Base-by-base conservation (phyloP, 2,888 invertebrate species). In the Lissonota sp. region DNA sequence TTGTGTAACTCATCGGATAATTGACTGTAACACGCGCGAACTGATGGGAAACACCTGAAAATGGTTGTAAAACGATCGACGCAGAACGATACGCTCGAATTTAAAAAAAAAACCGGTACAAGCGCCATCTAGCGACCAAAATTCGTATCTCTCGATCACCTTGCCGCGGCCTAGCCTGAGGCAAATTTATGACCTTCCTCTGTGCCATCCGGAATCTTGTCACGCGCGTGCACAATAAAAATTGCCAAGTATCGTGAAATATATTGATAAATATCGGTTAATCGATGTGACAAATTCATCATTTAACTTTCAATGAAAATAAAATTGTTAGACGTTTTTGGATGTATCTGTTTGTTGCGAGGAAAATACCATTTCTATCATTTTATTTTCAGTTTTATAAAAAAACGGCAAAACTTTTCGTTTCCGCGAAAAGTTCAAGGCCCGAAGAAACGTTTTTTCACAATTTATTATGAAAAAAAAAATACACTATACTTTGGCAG, bases 91-190 rank as follows among this genome's bases (percentile, higher is more conserved):
- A 53, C 62, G 49, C 46, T 53, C 46, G 57, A 44, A 39, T n/a
- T 12, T n/a, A n/a, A 14, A 46, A 42, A 42, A 42, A 44, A 63
- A 76, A 70, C 60, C 55, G 75, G 51, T 58, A 40, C n/a, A 44
- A 71, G 76, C 86, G 90, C 88, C 91, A 91, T 89, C 91, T 90
- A 66, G 84, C 84, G 88, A 79, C 42, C 64, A 77, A 63, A 85
- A 73, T 79, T 44, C 49, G 82, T 83, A 89, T 86, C 88, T 82
- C 83, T 82, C 86, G 81, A 84, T 92, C 88, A 92, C 92, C 92
- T 92, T 92, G 92, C 88, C 87, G 84, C 86, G 92, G 89, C 92
- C 92, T 92, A 92, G 92, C 92, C 91, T 89, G 84, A 78, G 90
- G 91, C 90, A 80, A 26, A 26, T 26, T 26, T 26, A 26, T 26